Percentiles rank a stretch among this genome's conserved stretches.
These are phyloP conservation scores for Siniperca scherzeri DNA, from an alignment of 2,797 vertebrate species.

Conservation along the genomic window DNA sequence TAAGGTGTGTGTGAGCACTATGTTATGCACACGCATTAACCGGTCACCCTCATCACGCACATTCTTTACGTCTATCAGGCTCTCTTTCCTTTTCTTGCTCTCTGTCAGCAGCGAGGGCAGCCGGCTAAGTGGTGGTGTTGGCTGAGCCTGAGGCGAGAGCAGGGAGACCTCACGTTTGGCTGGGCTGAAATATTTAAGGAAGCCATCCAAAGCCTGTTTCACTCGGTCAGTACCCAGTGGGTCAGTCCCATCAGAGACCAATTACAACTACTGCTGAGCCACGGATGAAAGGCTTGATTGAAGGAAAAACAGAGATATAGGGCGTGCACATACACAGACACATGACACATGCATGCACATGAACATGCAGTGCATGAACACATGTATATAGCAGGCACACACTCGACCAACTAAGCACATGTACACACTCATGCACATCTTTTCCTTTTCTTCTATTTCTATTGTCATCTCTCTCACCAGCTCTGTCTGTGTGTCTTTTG, in stretches of 20 bases:
- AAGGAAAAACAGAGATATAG: conserved; percentile 54
- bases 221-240: conserved; percentile 65
- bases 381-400: conserved; percentile 5
- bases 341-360: background rate
- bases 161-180: conserved; percentile 66
- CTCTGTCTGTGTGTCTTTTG: conserved; percentile 35
- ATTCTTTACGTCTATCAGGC: conserved; percentile 28
- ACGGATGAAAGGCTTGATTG: conserved; percentile 64
- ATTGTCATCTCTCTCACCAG: conserved; percentile 29
- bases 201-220: conserved; percentile 71
- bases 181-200: conserved; percentile 76
- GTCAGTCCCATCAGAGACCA: conserved; percentile 77
- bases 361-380: conserved; percentile 8
- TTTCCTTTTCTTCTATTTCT: conserved; percentile 13
- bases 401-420: background rate
- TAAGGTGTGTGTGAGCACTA: background rate
- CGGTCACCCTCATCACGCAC: conserved; percentile 24
- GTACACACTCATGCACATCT: background rate
- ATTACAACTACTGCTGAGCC: conserved; percentile 72
- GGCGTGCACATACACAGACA: conserved; percentile 14
- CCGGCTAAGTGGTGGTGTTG: conserved; percentile 61
- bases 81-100: conserved; percentile 38
- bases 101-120: conserved; percentile 52
- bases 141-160: conserved; percentile 67
- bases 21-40: background rate